Evolutionary conservation across 2,113 vertebrate species (phyloP).

Genomic region (Malurus melanocephalus): DNA sequence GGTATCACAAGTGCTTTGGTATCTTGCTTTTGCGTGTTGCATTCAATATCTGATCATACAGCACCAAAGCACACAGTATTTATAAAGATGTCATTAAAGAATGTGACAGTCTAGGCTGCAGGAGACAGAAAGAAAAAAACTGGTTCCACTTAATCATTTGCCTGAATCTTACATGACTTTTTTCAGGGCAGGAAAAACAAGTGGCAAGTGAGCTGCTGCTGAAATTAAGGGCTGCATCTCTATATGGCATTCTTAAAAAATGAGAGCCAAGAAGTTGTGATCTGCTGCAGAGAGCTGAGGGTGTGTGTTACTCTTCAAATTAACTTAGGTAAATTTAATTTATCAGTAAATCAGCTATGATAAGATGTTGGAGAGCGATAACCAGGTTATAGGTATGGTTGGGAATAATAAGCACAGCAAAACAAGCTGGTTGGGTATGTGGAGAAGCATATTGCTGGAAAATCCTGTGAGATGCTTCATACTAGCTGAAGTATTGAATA

Average conservation of each 20-base stretch:
- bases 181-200: not conserved
- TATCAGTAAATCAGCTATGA: not conserved
- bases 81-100: not conserved
- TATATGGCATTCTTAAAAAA: not conserved
- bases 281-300: not conserved
- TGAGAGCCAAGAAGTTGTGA: not conserved
- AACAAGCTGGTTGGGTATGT: not conserved
- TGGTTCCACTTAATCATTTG: not conserved
- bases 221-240: not conserved
- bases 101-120: not conserved
- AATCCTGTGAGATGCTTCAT: not conserved
- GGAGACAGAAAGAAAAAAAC: not conserved
- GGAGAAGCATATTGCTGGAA: not conserved
- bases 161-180: not conserved
- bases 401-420: not conserved
- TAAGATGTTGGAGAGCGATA: slow-evolving; percentile 3
- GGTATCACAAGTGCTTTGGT: not conserved
- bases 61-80: not conserved
- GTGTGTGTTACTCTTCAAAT: not conserved
- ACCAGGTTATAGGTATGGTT: slow-evolving; percentile 16
- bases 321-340: slow-evolving; percentile 22
- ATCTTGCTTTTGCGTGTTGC: not conserved
- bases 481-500: not conserved
- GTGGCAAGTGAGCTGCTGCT: not conserved
- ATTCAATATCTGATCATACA: not conserved